A percentile compares a stretch with the other conserved stretches of the same genome.
phyloP scores from a whole-genome alignment of 2,113 vertebrate genomes.

The Proterorhinus semilunaris region DNA sequence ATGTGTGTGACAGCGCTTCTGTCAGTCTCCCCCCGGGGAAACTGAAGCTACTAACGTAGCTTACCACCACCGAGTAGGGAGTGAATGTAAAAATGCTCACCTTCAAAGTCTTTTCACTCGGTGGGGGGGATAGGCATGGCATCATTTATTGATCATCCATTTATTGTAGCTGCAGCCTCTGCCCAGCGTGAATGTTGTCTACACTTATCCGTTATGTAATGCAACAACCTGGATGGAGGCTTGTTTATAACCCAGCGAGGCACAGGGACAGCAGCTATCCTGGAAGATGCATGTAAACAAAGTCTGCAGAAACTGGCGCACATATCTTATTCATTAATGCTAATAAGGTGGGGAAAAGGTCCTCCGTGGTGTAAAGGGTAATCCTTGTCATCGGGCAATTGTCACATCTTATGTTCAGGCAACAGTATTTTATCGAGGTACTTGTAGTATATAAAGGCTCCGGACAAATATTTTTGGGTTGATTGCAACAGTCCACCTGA shows the following conservation, averaged over 20 bases:
- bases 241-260: neutral
- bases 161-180: conserved; percentile 12
- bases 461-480: too few species aligned
- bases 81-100: too few species aligned
- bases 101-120: conserved; percentile 10
- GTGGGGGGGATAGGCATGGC: conserved; percentile 3
- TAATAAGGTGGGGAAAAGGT: neutral
- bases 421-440: neutral
- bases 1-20: too few species aligned
- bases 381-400: neutral
- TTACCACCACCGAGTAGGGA: too few species aligned
- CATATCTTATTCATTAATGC: neutral
- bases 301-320: neutral
- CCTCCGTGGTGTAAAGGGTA: neutral
- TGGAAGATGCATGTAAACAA: neutral
- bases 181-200: conserved; percentile 30
- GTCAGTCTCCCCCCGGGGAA: too few species aligned
- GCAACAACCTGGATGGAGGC: conserved; percentile 18
- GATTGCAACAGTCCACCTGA: too few species aligned
- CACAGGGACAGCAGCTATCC: conserved; percentile 7
- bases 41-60: too few species aligned
- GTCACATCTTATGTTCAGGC: neutral
- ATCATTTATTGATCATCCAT: conserved; percentile 28
- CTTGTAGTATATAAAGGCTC: too few species aligned
- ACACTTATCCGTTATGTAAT: conserved; percentile 34